phyloP scores from a whole-genome alignment of 2,797 vertebrate species.

The Gambelia wislizenii region DNA sequence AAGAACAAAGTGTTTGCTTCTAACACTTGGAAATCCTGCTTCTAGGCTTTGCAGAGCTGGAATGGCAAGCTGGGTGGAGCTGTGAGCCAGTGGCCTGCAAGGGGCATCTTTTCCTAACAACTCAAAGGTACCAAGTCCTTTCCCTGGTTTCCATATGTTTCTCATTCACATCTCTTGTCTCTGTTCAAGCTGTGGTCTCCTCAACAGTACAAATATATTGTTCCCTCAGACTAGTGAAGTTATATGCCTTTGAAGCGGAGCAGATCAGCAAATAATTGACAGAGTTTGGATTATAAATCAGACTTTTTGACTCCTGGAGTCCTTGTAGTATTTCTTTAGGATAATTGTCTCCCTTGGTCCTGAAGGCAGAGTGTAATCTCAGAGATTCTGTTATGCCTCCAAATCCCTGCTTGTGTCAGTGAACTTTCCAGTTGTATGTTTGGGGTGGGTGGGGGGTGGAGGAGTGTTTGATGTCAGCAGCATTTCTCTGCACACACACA shows the following conservation, averaged over 20 bases:
- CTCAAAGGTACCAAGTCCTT: neutral
- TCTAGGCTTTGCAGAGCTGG: conserved; percentile 13
- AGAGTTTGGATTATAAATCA: neutral
- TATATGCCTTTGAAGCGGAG: neutral
- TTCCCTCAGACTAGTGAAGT: neutral
- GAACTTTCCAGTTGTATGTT: too few species aligned
- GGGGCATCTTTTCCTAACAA: neutral
- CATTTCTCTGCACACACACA: neutral
- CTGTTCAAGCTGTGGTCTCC: neutral
- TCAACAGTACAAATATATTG: neutral
- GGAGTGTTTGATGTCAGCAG: neutral
- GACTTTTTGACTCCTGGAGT: neutral
- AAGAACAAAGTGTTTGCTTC: neutral
- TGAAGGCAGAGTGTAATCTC: neutral
- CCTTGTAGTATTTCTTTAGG: neutral
- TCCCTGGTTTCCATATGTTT: neutral
- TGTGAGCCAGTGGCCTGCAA: neutral
- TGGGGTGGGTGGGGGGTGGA: too few species aligned
- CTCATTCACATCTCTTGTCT: neutral
- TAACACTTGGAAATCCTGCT: conserved; percentile 3
- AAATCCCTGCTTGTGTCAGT: neutral
- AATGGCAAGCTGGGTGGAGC: conserved; percentile 4
- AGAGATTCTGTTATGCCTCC: neutral
- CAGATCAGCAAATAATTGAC: neutral
- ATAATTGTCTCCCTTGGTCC: neutral